These are phyloP conservation scores for Pteronotus mesoamericanus DNA, from an alignment of 2,797 vertebrate genomes.

Conservation along the genomic window DNA sequence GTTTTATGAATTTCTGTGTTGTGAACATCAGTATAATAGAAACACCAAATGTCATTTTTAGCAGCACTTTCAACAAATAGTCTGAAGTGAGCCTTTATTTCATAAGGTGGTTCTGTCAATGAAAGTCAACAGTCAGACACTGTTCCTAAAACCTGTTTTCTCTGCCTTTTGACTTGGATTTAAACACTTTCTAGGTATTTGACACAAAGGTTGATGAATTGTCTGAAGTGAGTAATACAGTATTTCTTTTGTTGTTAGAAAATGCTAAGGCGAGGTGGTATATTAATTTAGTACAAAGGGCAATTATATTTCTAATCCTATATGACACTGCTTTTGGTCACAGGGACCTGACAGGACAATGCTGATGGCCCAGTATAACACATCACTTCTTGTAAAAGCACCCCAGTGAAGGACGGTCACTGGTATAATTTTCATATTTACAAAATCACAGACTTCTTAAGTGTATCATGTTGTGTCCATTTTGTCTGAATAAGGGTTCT, in stretches of 20 bases:
- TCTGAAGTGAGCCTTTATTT: not conserved
- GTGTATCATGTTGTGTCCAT: not conserved
- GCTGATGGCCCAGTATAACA: not conserved
- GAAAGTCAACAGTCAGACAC: not conserved
- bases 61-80: not conserved
- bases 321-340: not conserved
- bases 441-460: not conserved
- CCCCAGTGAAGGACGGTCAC: not conserved
- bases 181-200: not conserved
- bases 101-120: not conserved
- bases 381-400: not conserved
- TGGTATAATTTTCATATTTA: constrained; percentile 28
- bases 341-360: not conserved
- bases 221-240: not conserved
- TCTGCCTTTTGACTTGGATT: not conserved
- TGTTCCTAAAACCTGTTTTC: not conserved
- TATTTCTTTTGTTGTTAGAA: not conserved
- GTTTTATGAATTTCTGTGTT: constrained; percentile 21
- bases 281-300: not conserved
- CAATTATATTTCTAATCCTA: not conserved
- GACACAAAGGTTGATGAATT: not conserved
- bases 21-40: not conserved
- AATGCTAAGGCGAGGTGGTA: not conserved
- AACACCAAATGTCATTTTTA: not conserved
- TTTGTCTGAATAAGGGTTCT: constrained; percentile 22